Evolutionary conservation across 2,797 vertebrate genomes (phyloP), one percentile per base, ranked within the genome.

Genomic region (Helarctos malayanus): DNA sequence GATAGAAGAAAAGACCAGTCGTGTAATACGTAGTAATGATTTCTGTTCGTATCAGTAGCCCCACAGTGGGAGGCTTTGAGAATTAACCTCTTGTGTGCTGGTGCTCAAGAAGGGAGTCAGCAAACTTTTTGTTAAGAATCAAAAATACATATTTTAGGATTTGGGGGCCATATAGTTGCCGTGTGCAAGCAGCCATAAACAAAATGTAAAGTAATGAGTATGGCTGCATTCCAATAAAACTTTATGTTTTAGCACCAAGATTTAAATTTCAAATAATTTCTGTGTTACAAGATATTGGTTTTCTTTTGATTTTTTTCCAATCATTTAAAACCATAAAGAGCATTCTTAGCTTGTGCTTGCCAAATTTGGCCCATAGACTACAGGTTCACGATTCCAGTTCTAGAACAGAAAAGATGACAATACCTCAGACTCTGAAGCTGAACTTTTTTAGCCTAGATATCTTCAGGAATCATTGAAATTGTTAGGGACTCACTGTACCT

Each of bases 1-100:
- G 35, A 81, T 23, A 89, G 5, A 80, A 93, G 78, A 45, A 91
- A 92, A 95, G 52, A 41, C 23, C 63, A 93, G 52, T 18, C 68
- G 5, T 52, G 2, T 56, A 89, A 95, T 49, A 7, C n/a, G n/a
- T n/a, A 29, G 1, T 56, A 89, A 95, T 54, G 35, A 91, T 73
- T 75, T 83, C 41, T 91, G 2, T 49, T 76, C 27, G 89, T 71
- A 68, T 38, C 23, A 76, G 27, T 41, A 41, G 41, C 45, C 8
- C 15, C 7, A 79, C 75, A 90, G 3, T 16, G 14, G 47, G 12
- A 69, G 15, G 11, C 27, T 85, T 73, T 25, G 23, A 7, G 3
- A 90, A 71, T 90, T 86, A 63, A 90, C 35, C 61, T 87, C 25
- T 71, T 85, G 15, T 2, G 88, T 21, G 5, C 32, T 79, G 15